Evolutionary conservation across 2,888 invertebrate genomes (phyloP).

Genomic region (Stictocephala bisonia): DNA sequence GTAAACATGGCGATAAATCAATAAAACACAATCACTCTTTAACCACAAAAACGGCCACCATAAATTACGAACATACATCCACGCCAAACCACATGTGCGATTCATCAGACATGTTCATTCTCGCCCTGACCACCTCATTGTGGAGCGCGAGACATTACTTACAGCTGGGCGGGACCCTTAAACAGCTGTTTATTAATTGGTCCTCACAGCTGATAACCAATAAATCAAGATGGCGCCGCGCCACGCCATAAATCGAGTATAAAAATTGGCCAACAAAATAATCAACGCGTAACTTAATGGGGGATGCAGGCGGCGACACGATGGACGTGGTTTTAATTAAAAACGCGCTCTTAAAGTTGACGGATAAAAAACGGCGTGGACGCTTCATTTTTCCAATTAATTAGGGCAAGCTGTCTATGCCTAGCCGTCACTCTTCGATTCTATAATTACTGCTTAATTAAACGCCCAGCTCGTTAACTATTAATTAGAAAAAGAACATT

Average conservation of each 20-base stretch:
- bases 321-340: constrained; percentile 32
- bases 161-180: not conserved
- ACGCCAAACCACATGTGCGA: too few species aligned
- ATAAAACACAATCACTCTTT: too few species aligned
- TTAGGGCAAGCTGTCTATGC: constrained; percentile 28
- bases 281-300: constrained; percentile 34
- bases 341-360: constrained; percentile 23
- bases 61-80: too few species aligned
- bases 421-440: not conserved
- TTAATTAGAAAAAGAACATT: constrained; percentile 14
- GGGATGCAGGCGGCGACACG: constrained; percentile 5
- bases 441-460: constrained; percentile 26
- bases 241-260: constrained; percentile 7
- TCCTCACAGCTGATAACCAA: not conserved
- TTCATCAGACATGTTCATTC: too few species aligned
- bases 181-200: constrained; percentile 6
- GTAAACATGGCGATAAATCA: too few species aligned
- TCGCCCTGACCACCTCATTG: too few species aligned
- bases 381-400: constrained; percentile 42
- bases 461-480: constrained; percentile 11
- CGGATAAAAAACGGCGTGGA: constrained; percentile 29
- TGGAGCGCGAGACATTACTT: too few species aligned
- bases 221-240: not conserved
- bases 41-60: too few species aligned
- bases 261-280: constrained; percentile 33